A percentile compares a stretch with the other conserved stretches of the same genome.
These are phyloP conservation scores for Epinephelus lanceolatus DNA, from an alignment of 2,113 vertebrate genomes.

Conservation along the genomic window DNA sequence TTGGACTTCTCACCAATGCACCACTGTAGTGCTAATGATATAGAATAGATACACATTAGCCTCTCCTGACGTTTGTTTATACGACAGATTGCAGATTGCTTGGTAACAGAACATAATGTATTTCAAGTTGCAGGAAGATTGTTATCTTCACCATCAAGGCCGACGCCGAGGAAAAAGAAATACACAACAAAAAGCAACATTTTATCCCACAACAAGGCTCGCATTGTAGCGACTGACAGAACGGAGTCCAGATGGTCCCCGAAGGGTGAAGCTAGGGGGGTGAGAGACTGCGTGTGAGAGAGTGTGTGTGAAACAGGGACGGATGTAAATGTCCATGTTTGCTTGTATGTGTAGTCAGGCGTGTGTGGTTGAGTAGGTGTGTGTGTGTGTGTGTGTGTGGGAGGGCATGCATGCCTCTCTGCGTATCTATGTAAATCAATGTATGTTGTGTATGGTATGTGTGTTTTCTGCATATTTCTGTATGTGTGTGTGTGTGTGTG, in stretches of 20 bases:
- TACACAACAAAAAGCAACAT: constrained; percentile 49
- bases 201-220: constrained; percentile 57
- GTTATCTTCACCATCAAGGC: constrained; percentile 14
- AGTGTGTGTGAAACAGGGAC: constrained; percentile 20
- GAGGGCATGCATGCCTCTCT: constrained; percentile 3
- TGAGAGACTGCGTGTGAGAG: constrained; percentile 32
- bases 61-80: constrained; percentile 15
- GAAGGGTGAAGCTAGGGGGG: constrained; percentile 61
- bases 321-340: constrained; percentile 34
- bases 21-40: background rate
- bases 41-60: background rate
- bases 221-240: constrained; percentile 62
- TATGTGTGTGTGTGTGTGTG: constrained; percentile 18
- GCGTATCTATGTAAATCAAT: constrained; percentile 12
- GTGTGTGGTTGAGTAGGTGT: constrained; percentile 5
- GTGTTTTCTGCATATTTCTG: constrained; percentile 17
- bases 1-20: background rate
- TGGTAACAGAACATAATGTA: constrained; percentile 16
- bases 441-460: background rate
- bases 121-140: constrained; percentile 23
- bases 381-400: constrained; percentile 19
- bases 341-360: constrained; percentile 33
- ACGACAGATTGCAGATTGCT: constrained; percentile 28
- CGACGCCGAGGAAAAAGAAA: background rate
- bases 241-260: constrained; percentile 75